phyloP scores from a whole-genome alignment of 1,140 invertebrate species.

The Bombus soroeensis region DNA sequence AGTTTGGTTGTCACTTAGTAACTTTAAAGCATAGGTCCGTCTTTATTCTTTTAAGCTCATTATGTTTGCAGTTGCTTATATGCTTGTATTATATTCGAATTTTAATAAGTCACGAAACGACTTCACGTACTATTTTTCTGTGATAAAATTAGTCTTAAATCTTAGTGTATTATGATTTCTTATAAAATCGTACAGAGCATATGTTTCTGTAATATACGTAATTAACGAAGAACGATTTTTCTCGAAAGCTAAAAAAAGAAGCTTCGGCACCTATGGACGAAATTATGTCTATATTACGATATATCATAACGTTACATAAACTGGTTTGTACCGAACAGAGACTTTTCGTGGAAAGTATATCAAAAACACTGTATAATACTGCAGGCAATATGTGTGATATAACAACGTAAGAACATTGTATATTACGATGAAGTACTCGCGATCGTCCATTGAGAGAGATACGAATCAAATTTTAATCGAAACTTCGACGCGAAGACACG shows the following conservation, averaged over 20 bases:
- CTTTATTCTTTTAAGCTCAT: no score
- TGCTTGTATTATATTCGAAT: no score
- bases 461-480: neutral
- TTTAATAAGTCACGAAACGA: neutral
- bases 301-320: no score
- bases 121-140: no score
- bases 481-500: neutral
- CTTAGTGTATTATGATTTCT: no score
- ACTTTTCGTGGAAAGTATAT: no score
- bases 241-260: neutral
- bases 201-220: neutral
- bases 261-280: neutral
- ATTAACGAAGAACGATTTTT: neutral
- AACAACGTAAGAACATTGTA: neutral
- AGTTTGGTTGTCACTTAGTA: neutral
- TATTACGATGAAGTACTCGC: neutral
- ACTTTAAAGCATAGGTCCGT: neutral
- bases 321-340: no score
- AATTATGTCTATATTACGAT: no score
- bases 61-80: no score
- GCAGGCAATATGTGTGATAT: neutral
- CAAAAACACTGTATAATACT: no score
- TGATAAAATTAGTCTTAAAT: neutral
- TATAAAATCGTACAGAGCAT: no score
- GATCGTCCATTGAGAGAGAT: neutral